phyloP scores from a whole-genome alignment of 1,140 invertebrate genomes.

The Eriosoma lanigerum region DNA sequence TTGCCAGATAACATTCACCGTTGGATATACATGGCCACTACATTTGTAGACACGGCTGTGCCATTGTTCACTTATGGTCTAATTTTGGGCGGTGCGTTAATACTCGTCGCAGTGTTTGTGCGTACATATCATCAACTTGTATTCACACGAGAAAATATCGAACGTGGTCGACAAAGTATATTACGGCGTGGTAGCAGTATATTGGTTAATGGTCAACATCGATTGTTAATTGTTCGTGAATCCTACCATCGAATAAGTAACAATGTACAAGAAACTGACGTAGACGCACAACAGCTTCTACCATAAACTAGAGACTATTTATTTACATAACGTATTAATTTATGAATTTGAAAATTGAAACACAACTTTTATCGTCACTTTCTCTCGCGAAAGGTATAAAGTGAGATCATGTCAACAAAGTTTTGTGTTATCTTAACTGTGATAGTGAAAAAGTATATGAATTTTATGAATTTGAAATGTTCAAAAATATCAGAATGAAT shows the following conservation, averaged over 20 bases:
- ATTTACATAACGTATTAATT: background rate
- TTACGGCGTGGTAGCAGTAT: slow-evolving; percentile 71
- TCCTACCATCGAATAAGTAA: slow-evolving; percentile 63
- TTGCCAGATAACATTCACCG: slow-evolving; percentile 68
- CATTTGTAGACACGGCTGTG: slow-evolving; percentile 69
- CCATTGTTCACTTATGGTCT: slow-evolving; percentile 71
- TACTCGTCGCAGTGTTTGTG: slow-evolving; percentile 68
- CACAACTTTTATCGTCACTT: background rate
- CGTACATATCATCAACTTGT: slow-evolving; percentile 74
- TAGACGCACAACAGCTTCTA: slow-evolving; percentile 36
- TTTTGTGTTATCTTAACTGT: slow-evolving; percentile 36
- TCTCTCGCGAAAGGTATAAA: background rate
- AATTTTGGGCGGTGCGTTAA: slow-evolving; percentile 68
- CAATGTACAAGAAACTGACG: slow-evolving; percentile 54
- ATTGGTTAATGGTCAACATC: slow-evolving; percentile 70
- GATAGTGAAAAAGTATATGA: background rate
- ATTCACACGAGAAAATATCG: slow-evolving; percentile 71
- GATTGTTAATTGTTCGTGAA: slow-evolving; percentile 65
- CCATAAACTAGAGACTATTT: background rate
- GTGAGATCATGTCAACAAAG: background rate
- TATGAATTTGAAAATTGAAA: background rate
- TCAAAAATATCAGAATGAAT: background rate
- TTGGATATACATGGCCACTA: slow-evolving; percentile 73
- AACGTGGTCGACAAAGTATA: slow-evolving; percentile 68
- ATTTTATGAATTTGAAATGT: background rate